Base-by-base conservation (phyloP, 2,888 invertebrate species). In the Torymus aiolomorphi region DNA sequence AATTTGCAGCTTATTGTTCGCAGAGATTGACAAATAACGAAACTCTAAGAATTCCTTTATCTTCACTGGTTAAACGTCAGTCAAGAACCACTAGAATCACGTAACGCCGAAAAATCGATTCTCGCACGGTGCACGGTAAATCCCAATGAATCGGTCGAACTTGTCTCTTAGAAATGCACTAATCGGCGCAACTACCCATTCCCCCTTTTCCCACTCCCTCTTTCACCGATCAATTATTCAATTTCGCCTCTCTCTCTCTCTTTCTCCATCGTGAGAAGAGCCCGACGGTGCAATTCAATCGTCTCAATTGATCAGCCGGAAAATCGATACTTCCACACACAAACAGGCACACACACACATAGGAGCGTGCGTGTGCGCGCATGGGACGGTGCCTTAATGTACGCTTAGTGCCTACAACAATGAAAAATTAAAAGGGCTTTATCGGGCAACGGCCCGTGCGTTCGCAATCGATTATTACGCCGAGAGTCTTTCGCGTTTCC, bases 351-450 rank as follows among this genome's bases (percentile, higher is more conserved):
- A 31, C 31, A 31, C 31, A 31, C 16, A 3, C 12, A n/a, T 31
- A 11, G 18, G 13, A 13, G 56, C 51, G 31, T 69, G 54, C 42
- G 42, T 42, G 31, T 31, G 8, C 8, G n/a, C 57, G 57, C 3
- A n/a, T 2, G 13, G 11, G 16, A 18, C 16, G 18, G 0, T 13
- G n/a, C 10, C n/a, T n/a, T 18, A 18, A 57, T n/a, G 31, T 31
- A 31, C 31, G 31, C 31, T 31, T 31, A 31, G 31, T 77, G 73
- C 61, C 24, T 74, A 73, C 70, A 56, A 66, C 52, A 70, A 81
- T 83, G 63, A 80, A 83, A 80, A 80, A 82, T 82, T 78, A 81
- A 83, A 78, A 72, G 61, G 75, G 52, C 67, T 80, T 81, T 75
- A 81, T 81, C 74, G 76, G 74, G 73, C 70, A 80, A 74, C 70